Evolutionary conservation across 2,113 vertebrate genomes (phyloP).

Genomic region (Xenotilapia caudafasciata): DNA sequence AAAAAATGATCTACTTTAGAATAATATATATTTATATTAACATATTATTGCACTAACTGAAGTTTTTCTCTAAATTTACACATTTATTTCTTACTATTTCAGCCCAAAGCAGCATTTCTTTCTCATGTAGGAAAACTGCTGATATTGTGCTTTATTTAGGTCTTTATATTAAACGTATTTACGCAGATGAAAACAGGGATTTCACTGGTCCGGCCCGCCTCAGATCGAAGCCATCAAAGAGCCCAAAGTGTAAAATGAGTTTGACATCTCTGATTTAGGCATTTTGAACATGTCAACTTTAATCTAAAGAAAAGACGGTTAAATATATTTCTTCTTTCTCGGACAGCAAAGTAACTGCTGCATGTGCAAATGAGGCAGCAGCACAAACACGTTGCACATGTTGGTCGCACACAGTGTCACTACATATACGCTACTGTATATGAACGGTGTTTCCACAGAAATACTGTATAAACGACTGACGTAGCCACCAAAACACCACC

Average conservation of each 20-base stretch:
- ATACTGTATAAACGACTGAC: fast-evolving
- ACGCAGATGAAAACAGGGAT: fast-evolving
- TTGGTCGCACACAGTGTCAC: not conserved
- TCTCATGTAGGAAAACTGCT: too few relatives aligned
- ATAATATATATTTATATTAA: not conserved
- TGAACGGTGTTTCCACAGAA: not conserved
- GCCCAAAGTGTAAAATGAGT: not conserved
- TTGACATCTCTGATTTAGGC: not conserved
- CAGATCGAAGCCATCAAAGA: fast-evolving
- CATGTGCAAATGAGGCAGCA: not conserved
- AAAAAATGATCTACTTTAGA: not conserved
- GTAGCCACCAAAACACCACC: not conserved
- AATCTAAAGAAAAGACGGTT: not conserved
- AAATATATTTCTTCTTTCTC: not conserved
- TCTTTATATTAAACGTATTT: not conserved
- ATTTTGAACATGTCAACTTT: not conserved
- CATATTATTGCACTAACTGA: not conserved
- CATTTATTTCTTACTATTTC: not conserved
- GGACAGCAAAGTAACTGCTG: not conserved
- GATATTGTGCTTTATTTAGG: not conserved
- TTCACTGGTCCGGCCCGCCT: fast-evolving
- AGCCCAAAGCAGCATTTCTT: not conserved
- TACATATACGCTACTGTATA: not conserved
- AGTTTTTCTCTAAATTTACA: not conserved
- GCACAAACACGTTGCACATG: not conserved